phyloP scores from a whole-genome alignment of 2,113 vertebrate species.

The Caloenas nicobarica region DNA sequence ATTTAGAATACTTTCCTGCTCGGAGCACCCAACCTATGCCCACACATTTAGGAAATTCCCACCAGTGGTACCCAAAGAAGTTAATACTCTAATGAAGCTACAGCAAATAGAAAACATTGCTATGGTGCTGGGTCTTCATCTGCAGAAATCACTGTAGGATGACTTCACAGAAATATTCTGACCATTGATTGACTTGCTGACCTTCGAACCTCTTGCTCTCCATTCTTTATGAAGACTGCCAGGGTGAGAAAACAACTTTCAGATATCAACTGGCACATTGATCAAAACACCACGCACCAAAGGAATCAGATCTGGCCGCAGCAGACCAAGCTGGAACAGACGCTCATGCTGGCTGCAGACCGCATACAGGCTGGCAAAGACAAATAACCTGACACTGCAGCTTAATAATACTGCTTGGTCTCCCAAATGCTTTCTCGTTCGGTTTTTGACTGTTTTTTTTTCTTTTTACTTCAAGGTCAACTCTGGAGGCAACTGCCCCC shows the following conservation, averaged over 20 bases:
- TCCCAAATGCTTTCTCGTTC: not conserved
- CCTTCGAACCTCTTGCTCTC: not conserved
- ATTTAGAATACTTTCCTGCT: not conserved
- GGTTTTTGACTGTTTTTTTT: not conserved
- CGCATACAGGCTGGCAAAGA: not conserved
- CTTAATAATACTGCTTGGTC: not conserved
- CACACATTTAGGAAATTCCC: not conserved
- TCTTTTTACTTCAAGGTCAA: not conserved
- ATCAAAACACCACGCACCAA: not conserved
- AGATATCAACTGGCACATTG: not conserved
- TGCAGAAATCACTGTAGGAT: not conserved
- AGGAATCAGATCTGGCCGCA: not conserved
- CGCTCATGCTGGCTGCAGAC: not conserved
- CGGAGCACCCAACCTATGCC: not conserved
- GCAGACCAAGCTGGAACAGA: not conserved
- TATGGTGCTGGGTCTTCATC: not conserved
- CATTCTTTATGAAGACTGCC: not conserved
- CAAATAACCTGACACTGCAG: not conserved
- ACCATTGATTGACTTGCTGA: not conserved
- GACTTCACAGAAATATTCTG: not conserved
- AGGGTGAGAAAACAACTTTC: not conserved
- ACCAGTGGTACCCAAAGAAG: not conserved
- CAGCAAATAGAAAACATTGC: not conserved
- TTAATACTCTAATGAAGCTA: not conserved
- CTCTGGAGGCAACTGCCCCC: not conserved